Base-by-base conservation (phyloP, 1,140 invertebrate species). In the Campoletis sonorensis region DNA sequence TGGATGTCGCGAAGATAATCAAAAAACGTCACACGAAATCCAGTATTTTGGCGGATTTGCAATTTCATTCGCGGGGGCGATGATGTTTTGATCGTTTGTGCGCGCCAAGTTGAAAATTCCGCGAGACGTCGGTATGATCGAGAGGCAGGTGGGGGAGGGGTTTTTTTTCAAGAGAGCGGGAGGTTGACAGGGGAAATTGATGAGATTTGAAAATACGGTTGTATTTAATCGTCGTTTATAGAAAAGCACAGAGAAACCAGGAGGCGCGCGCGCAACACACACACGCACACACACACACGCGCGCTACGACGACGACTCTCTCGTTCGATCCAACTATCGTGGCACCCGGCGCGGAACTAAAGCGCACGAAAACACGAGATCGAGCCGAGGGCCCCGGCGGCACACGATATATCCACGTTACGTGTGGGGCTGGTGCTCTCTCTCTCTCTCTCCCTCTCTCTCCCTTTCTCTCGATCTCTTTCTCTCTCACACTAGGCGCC, bases 271-370 rank as follows among this genome's bases (percentile, higher is more conserved):
- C 49, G 70, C 84, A 81, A 84, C 82, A 86, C 84, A 85, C 86
- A 87, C 89, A 84, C 89, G 87, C 90, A 87, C 40, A 45, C 40
- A 45, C 40, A 83, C 82, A 86, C 84, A 85, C 86, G 86, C 89
- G 84, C 89, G 87, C 90, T 87, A 87, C 87, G 84, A 85, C 83
- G 49, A 51, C 84, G 79, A 85, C 84, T 85, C 85, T 70, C 67
- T 70, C 26, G 26, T 70, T 87, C 90, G 91, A 91, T 92, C 85
- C 90, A 89, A 90, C 91, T 91, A 82, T 89, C 89, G 87, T 89
- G 91, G 89, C 91, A 92, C 86, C 91, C 91, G 88, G 90, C 91
- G 90, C 90, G 91, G 84, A 91, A 92, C 91, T 92, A 91, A 91
- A 87, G 86, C 89, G 87, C 87, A 88, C 85, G 87, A 88, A 90